Conservation (phyloP, 2,888 invertebrate species). For the Cryptus viduatorius region DNA sequence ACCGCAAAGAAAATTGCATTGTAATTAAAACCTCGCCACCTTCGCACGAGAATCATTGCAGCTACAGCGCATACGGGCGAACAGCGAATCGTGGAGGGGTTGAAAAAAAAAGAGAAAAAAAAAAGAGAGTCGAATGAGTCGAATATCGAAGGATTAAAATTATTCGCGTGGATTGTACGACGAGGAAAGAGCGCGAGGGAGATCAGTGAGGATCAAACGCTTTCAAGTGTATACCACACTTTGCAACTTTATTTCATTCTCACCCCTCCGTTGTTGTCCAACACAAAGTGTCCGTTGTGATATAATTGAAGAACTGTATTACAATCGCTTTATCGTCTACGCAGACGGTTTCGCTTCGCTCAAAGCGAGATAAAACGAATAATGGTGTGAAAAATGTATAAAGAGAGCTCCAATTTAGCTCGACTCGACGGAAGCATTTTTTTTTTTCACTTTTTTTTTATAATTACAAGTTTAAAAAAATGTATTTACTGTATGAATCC, state of each 20-base stretch:
- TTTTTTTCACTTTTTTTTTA: too few species aligned
- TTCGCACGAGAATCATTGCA: constrained; percentile 64
- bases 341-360: constrained; percentile 29
- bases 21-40: constrained; percentile 82
- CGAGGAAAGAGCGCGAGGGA: constrained; percentile 25
- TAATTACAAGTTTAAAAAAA: too few species aligned
- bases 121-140: constrained; percentile 62
- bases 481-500: too few species aligned
- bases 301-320: constrained; percentile 49
- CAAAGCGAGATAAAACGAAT: constrained; percentile 53
- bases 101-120: constrained; percentile 56
- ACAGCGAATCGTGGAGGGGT: constrained; percentile 43
- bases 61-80: constrained; percentile 40
- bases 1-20: constrained; percentile 83
- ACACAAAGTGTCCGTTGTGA: constrained; percentile 48
- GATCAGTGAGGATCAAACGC: constrained; percentile 57
- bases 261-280: constrained; percentile 16
- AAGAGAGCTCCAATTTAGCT: constrained; percentile 50
- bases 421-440: too few species aligned
- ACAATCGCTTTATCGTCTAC: constrained; percentile 42
- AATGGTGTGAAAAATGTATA: constrained; percentile 49
- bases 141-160: constrained; percentile 63
- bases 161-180: constrained; percentile 22
- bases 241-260: constrained; percentile 15
- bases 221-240: constrained; percentile 49